Evolutionary conservation across 1,140 invertebrate species (phyloP), one percentile per base, ranked within the genome.

Genomic region (Gryllus bimaculatus): DNA sequence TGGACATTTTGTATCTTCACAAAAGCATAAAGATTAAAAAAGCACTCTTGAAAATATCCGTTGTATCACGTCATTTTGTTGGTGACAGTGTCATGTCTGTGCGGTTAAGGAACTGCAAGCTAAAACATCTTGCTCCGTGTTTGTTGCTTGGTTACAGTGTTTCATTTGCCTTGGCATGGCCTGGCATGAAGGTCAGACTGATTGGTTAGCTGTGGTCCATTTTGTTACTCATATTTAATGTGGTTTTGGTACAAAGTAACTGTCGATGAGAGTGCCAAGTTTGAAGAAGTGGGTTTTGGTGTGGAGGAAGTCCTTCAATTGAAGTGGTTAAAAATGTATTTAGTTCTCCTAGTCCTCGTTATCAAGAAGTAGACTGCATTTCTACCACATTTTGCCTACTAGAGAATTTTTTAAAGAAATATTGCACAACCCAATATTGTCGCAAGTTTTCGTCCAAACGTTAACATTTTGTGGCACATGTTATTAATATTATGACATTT

Each of bases 401-500:
- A 48, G 78, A 26, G 54, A 66, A 66, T 66, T 66, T 66, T 66
- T 66, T 75, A 74, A 73, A 73, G 18, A 21, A 39, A 47, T 21
- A 73, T 21, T 48, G 78, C 78, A 74, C 73, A 79, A 75, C 47
- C 73, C 73, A 74, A 78, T 78, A 74, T 78, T 74, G 48, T 48
- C 47, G 48, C 47, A 49, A 48, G 54, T 74, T 74, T 74, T 74
- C 54, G 54, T 73, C 74, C 73, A 74, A 73, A 54, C 47, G 73
- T 79, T 75, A 75, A 49, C 73, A 75, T 26, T 79, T 49, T 20
- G 78, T 75, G 73, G 48, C 73, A 47, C 21, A 73, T 47, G 54
- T 74, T 47, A 77, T 76, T 73, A 49, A 49, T 80, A 77, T 80
- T 80, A 80, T 80, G 15, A 74, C 48, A 73, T 26, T 48, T 80